phyloP scores from a whole-genome alignment of 2,797 vertebrate species.

The Clarias pachynema region DNA sequence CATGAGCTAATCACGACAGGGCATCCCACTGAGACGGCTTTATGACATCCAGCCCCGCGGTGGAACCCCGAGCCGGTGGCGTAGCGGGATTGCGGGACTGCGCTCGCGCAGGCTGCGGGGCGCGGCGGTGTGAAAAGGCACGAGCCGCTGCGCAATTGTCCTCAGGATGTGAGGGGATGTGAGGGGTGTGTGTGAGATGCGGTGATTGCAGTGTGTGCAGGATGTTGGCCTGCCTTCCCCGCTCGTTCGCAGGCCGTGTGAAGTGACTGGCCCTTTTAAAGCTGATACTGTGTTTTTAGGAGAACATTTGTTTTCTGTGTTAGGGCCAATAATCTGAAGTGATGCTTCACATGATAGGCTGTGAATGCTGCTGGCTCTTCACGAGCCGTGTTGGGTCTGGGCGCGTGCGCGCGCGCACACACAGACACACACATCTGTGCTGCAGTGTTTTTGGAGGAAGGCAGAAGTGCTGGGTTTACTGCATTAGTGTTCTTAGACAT shows the following conservation, averaged over 20 bases:
- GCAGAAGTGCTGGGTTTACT: slow-evolving; percentile 11
- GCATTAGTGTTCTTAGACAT: background rate
- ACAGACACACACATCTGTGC: slow-evolving; percentile 32
- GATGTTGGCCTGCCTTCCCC: slow-evolving; percentile 55
- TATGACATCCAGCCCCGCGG: background rate
- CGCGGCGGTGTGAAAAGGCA: slow-evolving; percentile 36
- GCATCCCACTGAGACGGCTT: background rate
- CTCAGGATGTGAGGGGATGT: slow-evolving; percentile 45
- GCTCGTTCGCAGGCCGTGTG: slow-evolving; percentile 51
- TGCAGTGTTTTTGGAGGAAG: slow-evolving; percentile 36
- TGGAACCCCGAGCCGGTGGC: too few species aligned
- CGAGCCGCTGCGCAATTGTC: slow-evolving; percentile 44
- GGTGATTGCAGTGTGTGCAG: slow-evolving; percentile 54
- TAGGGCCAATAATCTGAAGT: slow-evolving; percentile 64
- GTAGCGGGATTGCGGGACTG: background rate
- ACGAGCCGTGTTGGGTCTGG: slow-evolving; percentile 37
- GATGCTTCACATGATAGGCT: slow-evolving; percentile 61
- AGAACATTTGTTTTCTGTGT: slow-evolving; percentile 60
- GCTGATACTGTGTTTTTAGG: slow-evolving; percentile 50
- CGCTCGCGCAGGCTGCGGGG: background rate
- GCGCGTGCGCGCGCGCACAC: slow-evolving; percentile 16
- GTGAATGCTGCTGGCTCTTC: slow-evolving; percentile 43
- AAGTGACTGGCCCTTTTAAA: slow-evolving; percentile 57
- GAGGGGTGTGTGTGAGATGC: slow-evolving; percentile 13
- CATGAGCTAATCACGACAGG: background rate